phyloP scores from a whole-genome alignment of 2,888 invertebrate species.

The Blastobasis adustella region DNA sequence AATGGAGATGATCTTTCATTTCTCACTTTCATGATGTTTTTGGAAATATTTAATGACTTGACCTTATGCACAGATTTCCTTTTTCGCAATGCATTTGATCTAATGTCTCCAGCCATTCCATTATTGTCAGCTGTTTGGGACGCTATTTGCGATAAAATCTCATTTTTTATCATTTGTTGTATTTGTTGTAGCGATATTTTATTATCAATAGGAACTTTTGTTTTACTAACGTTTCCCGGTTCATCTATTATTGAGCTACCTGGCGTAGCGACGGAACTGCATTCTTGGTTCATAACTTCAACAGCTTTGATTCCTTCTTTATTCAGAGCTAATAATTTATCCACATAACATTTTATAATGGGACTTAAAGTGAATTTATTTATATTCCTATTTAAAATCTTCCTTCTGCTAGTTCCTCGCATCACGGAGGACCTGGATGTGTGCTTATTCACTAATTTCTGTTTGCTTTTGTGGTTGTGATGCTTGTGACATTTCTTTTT shows the following conservation, averaged over 20 bases:
- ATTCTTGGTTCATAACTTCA: conserved; percentile 57
- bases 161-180: conserved; percentile 39
- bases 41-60: conserved; percentile 60
- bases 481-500: conserved; percentile 20
- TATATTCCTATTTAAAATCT: conserved; percentile 11
- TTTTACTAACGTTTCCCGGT: conserved; percentile 36
- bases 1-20: too few species aligned
- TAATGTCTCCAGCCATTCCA: conserved; percentile 5
- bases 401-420: conserved; percentile 15
- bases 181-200: conserved; percentile 57
- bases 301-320: conserved; percentile 53
- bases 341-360: conserved; percentile 52
- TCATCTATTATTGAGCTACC: conserved; percentile 61
- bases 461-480: conserved; percentile 19
- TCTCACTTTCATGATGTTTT: conserved; percentile 13
- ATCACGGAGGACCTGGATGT: conserved; percentile 16
- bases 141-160: conserved; percentile 25
- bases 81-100: conserved; percentile 18
- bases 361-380: conserved; percentile 35
- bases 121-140: conserved; percentile 11
- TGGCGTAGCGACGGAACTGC: conserved; percentile 62
- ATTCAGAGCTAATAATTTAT: conserved; percentile 51
- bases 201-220: conserved; percentile 24
- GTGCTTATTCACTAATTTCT: conserved; percentile 13
- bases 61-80: conserved; percentile 52